Percentiles rank a stretch among this genome's conserved stretches.
Conservation (phyloP, 1,140 invertebrate species). For the Zaprionus tsacasi region DNA sequence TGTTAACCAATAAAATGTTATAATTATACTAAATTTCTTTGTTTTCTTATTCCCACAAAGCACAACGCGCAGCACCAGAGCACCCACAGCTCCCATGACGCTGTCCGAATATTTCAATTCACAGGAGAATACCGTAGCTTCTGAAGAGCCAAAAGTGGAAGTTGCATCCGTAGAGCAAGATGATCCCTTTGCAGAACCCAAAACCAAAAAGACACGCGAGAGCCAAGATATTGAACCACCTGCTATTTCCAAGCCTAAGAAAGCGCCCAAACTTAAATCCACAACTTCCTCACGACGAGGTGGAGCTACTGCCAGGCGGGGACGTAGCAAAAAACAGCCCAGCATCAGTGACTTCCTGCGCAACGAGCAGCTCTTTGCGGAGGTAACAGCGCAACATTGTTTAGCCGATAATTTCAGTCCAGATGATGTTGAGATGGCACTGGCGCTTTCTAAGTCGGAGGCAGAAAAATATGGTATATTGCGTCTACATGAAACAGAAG, state of each 20-base stretch:
- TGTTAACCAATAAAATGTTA: slow-evolving; percentile 63
- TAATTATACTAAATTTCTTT: slow-evolving; percentile 23
- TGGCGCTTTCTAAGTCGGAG: slow-evolving; percentile 78
- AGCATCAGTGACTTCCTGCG: slow-evolving; percentile 73
- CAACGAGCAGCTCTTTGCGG: slow-evolving; percentile 75
- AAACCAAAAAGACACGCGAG: slow-evolving; percentile 46
- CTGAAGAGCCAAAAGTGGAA: not conserved
- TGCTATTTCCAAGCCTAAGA: slow-evolving; percentile 61
- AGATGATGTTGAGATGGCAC: slow-evolving; percentile 78
- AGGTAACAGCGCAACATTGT: slow-evolving; percentile 77
- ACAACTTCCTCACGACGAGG: not conserved
- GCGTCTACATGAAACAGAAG: slow-evolving; percentile 19
- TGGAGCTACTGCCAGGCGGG: slow-evolving; percentile 2
- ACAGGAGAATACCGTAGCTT: slow-evolving; percentile 17
- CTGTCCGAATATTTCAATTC: slow-evolving; percentile 49
- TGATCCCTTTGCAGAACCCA: slow-evolving; percentile 28
- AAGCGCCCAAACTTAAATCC: slow-evolving; percentile 62
- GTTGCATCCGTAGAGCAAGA: not conserved
- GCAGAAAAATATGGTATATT: slow-evolving; percentile 53
- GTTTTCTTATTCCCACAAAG: slow-evolving; percentile 45
- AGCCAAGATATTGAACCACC: slow-evolving; percentile 51
- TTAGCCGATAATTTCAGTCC: slow-evolving; percentile 73
- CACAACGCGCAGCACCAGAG: slow-evolving; percentile 51
- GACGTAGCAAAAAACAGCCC: slow-evolving; percentile 51
- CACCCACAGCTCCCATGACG: slow-evolving; percentile 19